These are phyloP conservation scores for Tinea pellionella DNA, from an alignment of 2,888 invertebrate genomes.

Conservation along the genomic window DNA sequence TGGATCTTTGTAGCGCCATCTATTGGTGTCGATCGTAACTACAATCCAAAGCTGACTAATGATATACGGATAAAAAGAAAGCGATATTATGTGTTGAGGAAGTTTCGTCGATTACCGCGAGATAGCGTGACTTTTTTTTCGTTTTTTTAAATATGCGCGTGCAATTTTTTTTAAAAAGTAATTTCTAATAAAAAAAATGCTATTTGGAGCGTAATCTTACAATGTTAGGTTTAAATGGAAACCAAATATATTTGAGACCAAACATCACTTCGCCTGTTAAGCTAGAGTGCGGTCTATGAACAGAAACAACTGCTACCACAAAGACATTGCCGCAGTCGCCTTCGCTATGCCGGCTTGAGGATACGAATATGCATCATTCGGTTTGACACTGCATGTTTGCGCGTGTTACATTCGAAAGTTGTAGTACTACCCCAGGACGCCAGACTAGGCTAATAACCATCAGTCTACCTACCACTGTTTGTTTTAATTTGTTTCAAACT, in stretches of 20 bases:
- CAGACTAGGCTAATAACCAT: too few relatives aligned
- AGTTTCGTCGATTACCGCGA: slow-evolving; percentile 27
- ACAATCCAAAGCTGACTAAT: slow-evolving; percentile 5
- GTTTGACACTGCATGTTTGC: too few relatives aligned
- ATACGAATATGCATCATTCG: too few relatives aligned
- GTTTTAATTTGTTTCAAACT: too few relatives aligned
- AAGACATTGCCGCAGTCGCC: too few relatives aligned
- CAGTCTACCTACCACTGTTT: too few relatives aligned
- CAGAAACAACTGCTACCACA: too few relatives aligned
- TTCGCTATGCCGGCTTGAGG: too few relatives aligned
- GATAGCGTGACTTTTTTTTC: slow-evolving; percentile 45
- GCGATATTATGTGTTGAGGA: not conserved
- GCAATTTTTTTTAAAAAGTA: not conserved
- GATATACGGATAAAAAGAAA: slow-evolving; percentile 28
- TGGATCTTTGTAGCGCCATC: slow-evolving; percentile 25
- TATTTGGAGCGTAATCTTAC: slow-evolving; percentile 9
- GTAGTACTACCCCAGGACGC: too few relatives aligned
- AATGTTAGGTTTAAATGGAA: not conserved
- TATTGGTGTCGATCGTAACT: slow-evolving; percentile 15
- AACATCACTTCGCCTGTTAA: not conserved
- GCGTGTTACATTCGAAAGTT: too few relatives aligned
- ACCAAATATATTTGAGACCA: not conserved
- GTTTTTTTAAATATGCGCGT: slow-evolving; percentile 23
- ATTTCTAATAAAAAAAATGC: not conserved
- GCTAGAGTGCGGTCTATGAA: too few relatives aligned